These are phyloP conservation scores for Urocyon cinereoargenteus DNA, from an alignment of 2,797 vertebrate species.

Conservation along the genomic window DNA sequence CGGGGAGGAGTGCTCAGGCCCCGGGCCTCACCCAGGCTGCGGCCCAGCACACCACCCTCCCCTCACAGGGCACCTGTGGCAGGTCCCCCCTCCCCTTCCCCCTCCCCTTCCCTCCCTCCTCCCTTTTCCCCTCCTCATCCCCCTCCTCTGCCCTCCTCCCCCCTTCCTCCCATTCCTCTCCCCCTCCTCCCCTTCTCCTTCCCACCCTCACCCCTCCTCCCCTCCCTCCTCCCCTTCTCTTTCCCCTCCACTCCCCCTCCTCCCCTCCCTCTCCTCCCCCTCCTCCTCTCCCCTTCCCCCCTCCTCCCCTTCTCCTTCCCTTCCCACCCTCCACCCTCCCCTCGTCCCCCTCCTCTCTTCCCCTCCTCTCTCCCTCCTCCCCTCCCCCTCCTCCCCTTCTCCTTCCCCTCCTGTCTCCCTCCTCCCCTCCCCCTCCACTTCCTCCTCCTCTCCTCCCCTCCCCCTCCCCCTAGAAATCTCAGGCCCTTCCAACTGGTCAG, in stretches of 20 bases:
- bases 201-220: fast-evolving
- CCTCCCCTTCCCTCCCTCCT: fast-evolving
- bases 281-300: too few relatives aligned
- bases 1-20: too few relatives aligned
- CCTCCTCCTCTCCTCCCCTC: neutral
- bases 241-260: too few relatives aligned
- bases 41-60: too few relatives aligned
- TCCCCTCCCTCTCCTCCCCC: too few relatives aligned
- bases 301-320: fast-evolving
- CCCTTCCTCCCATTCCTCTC: fast-evolving
- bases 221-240: fast-evolving
- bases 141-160: fast-evolving
- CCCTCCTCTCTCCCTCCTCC: fast-evolving
- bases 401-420: too few relatives aligned
- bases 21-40: too few relatives aligned
- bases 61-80: too few relatives aligned
- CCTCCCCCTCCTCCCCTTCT: too few relatives aligned
- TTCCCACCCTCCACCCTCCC: fast-evolving
- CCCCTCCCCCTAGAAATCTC: constrained; percentile 42
- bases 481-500: constrained; percentile 48
- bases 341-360: fast-evolving
- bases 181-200: too few relatives aligned
- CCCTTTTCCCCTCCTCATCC: too few relatives aligned
- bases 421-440: neutral
- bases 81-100: too few relatives aligned